A percentile compares a stretch with the other conserved stretches of the same genome.
Evolutionary conservation across 2,113 vertebrate species (phyloP).

Genomic region (Etia nguti): DNA sequence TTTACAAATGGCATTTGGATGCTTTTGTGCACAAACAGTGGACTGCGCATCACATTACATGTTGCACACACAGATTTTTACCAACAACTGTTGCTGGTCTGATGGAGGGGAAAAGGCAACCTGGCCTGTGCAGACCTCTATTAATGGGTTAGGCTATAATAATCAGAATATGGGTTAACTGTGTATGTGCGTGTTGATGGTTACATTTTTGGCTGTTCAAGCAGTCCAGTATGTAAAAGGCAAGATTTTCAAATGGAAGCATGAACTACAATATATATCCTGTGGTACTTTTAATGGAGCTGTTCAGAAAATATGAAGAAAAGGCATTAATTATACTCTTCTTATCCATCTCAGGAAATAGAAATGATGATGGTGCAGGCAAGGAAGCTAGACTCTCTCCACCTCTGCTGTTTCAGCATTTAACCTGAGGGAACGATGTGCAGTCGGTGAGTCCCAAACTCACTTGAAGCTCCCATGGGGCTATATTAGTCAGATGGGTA

Average conservation of each 20-base stretch:
- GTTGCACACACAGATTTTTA: background rate
- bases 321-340: background rate
- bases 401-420: background rate
- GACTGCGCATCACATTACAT: background rate
- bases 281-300: background rate
- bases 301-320: background rate
- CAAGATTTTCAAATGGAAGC: background rate
- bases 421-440: background rate
- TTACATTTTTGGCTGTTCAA: background rate
- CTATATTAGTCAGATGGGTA: background rate
- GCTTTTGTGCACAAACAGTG: background rate
- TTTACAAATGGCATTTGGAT: background rate
- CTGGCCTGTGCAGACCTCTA: background rate
- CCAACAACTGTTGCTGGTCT: constrained; percentile 11
- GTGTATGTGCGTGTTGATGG: background rate
- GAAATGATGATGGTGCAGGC: background rate
- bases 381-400: background rate
- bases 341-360: background rate
- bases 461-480: background rate
- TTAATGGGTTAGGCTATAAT: background rate
- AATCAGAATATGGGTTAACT: background rate
- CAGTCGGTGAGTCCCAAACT: background rate
- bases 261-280: background rate
- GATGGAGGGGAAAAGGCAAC: background rate
- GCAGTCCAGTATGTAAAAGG: background rate